phyloP scores from a whole-genome alignment of 2,113 vertebrate genomes.

The Neofelis nebulosa region DNA sequence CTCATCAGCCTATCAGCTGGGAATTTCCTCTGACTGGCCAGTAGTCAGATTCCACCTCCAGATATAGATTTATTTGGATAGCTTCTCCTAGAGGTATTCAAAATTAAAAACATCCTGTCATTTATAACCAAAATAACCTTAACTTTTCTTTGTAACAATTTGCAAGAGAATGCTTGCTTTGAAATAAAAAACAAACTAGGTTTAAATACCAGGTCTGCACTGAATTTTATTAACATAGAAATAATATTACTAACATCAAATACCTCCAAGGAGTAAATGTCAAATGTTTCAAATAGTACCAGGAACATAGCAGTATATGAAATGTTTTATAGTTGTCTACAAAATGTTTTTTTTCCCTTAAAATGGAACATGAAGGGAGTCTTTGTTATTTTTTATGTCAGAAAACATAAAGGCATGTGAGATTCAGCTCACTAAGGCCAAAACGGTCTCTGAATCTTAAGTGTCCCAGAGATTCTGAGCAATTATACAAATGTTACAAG shows the following conservation, averaged over 20 bases:
- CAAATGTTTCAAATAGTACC: background rate
- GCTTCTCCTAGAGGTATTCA: background rate
- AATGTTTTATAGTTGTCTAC: background rate
- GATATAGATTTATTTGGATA: background rate
- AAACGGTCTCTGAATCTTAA: background rate
- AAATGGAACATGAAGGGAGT: background rate
- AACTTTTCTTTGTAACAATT: background rate
- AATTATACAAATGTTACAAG: background rate
- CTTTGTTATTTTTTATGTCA: background rate
- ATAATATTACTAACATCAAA: background rate
- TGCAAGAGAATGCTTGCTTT: background rate
- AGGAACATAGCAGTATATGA: background rate
- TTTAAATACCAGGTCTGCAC: background rate
- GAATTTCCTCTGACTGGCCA: background rate
- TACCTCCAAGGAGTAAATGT: background rate
- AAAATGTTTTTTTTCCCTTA: background rate
- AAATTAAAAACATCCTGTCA: background rate
- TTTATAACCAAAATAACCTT: background rate
- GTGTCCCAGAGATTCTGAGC: background rate
- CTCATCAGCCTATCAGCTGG: background rate
- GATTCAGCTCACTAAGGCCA: background rate
- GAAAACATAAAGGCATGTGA: background rate
- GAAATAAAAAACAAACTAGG: background rate
- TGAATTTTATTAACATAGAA: background rate
- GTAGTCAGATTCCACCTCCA: background rate